phyloP scores from a whole-genome alignment of 1,140 invertebrate genomes.

The Sipha flava region DNA sequence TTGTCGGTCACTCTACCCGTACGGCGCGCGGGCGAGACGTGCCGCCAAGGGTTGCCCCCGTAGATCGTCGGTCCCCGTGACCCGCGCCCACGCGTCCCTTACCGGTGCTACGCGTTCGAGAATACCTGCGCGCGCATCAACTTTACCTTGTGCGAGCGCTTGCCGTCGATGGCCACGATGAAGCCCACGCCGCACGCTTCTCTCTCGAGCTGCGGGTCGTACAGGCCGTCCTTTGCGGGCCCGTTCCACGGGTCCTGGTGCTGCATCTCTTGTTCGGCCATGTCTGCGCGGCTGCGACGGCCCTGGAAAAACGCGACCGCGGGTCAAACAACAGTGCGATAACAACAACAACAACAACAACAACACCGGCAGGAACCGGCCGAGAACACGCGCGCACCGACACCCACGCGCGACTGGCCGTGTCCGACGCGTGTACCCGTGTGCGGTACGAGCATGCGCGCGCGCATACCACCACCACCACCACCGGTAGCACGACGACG shows the following conservation, averaged over 20 bases:
- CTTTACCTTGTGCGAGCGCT: conserved; percentile 79
- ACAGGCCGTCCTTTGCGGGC: conserved; percentile 68
- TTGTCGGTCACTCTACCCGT: background rate
- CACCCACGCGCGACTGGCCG: no score
- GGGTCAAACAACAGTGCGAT: no score
- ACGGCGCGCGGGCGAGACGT: background rate
- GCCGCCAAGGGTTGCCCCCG: background rate
- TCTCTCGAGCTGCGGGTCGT: conserved; percentile 85
- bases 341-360: no score
- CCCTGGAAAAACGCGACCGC: no score
- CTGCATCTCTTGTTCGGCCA: background rate
- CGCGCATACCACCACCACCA: no score
- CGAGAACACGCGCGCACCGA: no score
- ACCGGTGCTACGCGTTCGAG: background rate
- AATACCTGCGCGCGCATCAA: background rate
- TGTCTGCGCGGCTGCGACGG: background rate
- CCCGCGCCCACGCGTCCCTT: background rate
- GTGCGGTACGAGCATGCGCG: no score
- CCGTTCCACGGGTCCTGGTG: conserved; percentile 42
- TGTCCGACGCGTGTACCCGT: no score
- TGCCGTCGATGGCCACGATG: conserved; percentile 94
- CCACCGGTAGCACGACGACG: no score
- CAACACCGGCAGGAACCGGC: no score
- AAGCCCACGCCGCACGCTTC: conserved; percentile 98
- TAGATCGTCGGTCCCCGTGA: background rate